Evolutionary conservation across 2,888 invertebrate genomes (phyloP), one percentile per base, ranked within the genome.

Genomic region (Trichopoda pennipes): DNA sequence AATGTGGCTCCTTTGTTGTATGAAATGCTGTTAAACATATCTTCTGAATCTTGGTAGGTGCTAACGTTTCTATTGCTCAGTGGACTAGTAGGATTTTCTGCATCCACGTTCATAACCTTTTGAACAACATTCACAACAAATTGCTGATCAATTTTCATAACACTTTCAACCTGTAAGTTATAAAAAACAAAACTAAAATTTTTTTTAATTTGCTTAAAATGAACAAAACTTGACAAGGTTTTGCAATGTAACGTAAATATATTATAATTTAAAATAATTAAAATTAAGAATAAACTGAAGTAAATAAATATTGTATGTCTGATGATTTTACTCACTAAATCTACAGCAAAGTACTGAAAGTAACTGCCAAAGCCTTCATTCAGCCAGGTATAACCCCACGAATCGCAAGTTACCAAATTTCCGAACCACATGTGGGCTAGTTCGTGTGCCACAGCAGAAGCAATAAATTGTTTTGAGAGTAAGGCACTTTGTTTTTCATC

Each of bases 121-220:
- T 96, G 96, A 0, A 96, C 86, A 88, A 95, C 94, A 76, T 94
- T 94, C 0, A 92, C 91, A 0, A 95, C 93, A 86, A 96, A 96
- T 86, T 96, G 95, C 9, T 93, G 93, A 28, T 92, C 93, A 75
- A 95, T 88, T 49, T 94, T 93, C 94, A 94, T 94, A 0, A 92
- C 88, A 0, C 90, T 90, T 85, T 94, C 93, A n/a, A 94, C 93
- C 94, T 94, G n/a, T 1, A 14, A 14, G 7, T 3, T 42, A 42
- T 7, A 42, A 1, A 6, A 12, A 42, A 14, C 16, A 14, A 14
- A 14, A 42, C 2, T 6, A 7, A 42, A 42, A 14, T 42, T 4
- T 4, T 3, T 1, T 28, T 28, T 42, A 1, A 42, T 6, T 42
- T 42, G 1, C 12, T 14, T 42, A 12, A 42, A 42, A 42, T 14